These are phyloP conservation scores for Drosophila watanabei DNA, from an alignment of 1,140 invertebrate species.

Conservation along the genomic window DNA sequence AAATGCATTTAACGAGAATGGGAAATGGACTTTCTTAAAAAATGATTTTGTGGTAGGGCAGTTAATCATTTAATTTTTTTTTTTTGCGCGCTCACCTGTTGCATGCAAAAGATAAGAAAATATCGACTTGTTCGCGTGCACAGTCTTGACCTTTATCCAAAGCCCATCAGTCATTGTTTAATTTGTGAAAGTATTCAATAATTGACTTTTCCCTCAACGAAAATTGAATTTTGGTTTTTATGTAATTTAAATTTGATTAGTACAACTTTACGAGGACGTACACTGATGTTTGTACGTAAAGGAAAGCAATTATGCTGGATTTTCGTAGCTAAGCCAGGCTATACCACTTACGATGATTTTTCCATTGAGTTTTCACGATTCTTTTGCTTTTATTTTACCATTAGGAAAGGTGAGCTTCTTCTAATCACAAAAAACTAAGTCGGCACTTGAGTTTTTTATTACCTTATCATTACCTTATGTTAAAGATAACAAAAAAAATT, in stretches of 20 bases:
- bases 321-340: no score
- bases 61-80: not conserved
- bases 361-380: no score
- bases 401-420: not conserved
- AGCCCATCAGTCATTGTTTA: slow-evolving; percentile 21
- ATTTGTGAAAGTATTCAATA: slow-evolving; percentile 1
- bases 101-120: slow-evolving; percentile 23
- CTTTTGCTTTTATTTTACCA: not conserved
- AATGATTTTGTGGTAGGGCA: slow-evolving; percentile 12
- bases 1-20: not conserved
- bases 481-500: not conserved
- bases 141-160: slow-evolving; percentile 21
- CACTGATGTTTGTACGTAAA: no score
- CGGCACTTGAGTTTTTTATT: slow-evolving; percentile 11
- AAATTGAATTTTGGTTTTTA: not conserved
- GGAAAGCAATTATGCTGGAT: no score
- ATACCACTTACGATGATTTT: no score
- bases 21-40: not conserved
- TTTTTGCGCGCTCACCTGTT: not conserved
- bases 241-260: not conserved
- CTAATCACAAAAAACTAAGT: slow-evolving; percentile 1
- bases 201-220: not conserved
- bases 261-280: not conserved
- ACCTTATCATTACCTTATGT: slow-evolving; percentile 2
- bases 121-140: slow-evolving; percentile 4